Percentiles rank a stretch among this genome's conserved stretches.
Evolutionary conservation across 2,888 invertebrate species (phyloP).

Genomic region (Rhagium mordax): DNA sequence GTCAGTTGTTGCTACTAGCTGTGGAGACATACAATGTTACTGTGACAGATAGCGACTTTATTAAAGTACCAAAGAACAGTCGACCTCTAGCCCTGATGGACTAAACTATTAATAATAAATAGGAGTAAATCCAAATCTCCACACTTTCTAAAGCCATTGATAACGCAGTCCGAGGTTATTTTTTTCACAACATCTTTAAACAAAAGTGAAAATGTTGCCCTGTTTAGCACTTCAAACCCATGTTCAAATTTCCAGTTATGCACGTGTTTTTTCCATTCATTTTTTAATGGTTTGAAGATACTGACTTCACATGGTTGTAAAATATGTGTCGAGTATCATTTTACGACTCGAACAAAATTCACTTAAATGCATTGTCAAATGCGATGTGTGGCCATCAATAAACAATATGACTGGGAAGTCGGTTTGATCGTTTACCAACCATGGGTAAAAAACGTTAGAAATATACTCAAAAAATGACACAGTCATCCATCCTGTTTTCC

Average conservation of each 20-base stretch:
- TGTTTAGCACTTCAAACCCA: not conserved
- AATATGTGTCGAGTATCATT: slow-evolving; percentile 42
- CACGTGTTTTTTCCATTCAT: slow-evolving; percentile 24
- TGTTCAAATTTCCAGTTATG: too few relatives aligned
- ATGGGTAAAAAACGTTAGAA: slow-evolving; percentile 39
- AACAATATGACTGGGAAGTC: slow-evolving; percentile 32
- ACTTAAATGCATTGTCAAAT: slow-evolving; percentile 39
- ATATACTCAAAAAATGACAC: slow-evolving; percentile 42
- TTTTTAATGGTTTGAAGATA: slow-evolving; percentile 41
- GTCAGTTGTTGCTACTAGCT: too few relatives aligned
- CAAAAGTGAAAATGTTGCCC: not conserved
- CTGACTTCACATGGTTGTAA: slow-evolving; percentile 43
- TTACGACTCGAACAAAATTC: slow-evolving; percentile 33
- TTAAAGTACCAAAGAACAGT: too few relatives aligned
- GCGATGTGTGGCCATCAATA: slow-evolving; percentile 37
- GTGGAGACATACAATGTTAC: too few relatives aligned
- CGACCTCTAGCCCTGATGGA: too few relatives aligned
- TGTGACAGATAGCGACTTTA: too few relatives aligned
- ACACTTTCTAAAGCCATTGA: not conserved
- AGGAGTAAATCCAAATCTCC: too few relatives aligned
- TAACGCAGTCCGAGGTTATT: not conserved
- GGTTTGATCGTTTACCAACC: slow-evolving; percentile 16
- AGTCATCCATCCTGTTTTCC: slow-evolving; percentile 42
- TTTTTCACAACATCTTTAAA: not conserved
- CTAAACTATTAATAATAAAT: too few relatives aligned